Evolutionary conservation across 2,797 vertebrate species (phyloP).

Genomic region (Molossus alvarezi): DNA sequence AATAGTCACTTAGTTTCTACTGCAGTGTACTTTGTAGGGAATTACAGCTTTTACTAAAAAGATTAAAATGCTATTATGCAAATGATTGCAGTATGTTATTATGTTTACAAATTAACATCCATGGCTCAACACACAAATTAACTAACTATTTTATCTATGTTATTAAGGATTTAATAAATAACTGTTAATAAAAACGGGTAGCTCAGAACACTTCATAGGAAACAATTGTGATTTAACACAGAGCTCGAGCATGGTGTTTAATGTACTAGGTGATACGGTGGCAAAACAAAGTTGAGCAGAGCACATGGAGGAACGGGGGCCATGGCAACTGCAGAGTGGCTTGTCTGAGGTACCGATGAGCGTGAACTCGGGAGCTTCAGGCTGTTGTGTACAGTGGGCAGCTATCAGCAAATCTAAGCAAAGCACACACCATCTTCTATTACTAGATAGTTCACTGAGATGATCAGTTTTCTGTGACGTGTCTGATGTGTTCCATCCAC

Average conservation of each 20-base stretch:
- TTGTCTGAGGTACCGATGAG: constrained; percentile 5
- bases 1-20: constrained; percentile 93
- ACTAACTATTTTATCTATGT: constrained; percentile 93
- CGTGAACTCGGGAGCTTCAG: constrained; percentile 68
- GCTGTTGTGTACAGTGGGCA: neutral
- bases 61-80: constrained; percentile 94
- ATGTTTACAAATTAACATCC: constrained; percentile 94
- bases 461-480: constrained; percentile 78
- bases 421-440: constrained; percentile 25
- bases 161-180: constrained; percentile 94
- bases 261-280: constrained; percentile 90
- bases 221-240: constrained; percentile 89
- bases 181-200: constrained; percentile 92
- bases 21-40: constrained; percentile 92
- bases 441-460: constrained; percentile 83
- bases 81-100: constrained; percentile 94
- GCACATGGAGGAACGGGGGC: constrained; percentile 78
- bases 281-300: constrained; percentile 88
- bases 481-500: constrained; percentile 79
- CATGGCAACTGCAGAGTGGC: constrained; percentile 63
- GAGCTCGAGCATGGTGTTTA: constrained; percentile 89
- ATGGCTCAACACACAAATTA: constrained; percentile 94
- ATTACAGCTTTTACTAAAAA: constrained; percentile 94
- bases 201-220: constrained; percentile 89
- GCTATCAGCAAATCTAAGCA: constrained; percentile 73